A percentile compares a stretch with the other conserved stretches of the same genome.
These are phyloP conservation scores for Pseudachorutes palmiensis DNA, from an alignment of 1,140 invertebrate species.

Conservation along the genomic window DNA sequence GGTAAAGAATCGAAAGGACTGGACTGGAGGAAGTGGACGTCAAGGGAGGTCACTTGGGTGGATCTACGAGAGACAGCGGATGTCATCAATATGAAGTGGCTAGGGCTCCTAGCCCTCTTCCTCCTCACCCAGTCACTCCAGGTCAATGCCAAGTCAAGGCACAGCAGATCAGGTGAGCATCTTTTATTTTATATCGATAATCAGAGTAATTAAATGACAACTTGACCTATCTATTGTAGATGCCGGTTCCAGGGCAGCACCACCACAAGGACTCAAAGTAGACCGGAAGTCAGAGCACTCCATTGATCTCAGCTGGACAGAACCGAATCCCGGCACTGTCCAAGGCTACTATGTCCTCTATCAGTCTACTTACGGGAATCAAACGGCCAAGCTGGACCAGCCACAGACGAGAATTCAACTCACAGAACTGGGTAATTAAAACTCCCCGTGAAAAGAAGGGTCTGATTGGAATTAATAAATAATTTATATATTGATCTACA, in stretches of 20 bases:
- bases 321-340: neutral
- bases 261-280: neutral
- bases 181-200: neutral
- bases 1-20: too few relatives aligned
- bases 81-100: neutral
- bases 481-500: neutral
- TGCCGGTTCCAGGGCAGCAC: neutral
- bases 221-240: neutral
- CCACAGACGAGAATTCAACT: neutral
- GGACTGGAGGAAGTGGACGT: too few relatives aligned
- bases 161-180: constrained; percentile 1
- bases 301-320: constrained; percentile 8
- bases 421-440: neutral
- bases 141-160: constrained; percentile 3
- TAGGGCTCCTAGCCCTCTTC: constrained; percentile 5
- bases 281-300: neutral
- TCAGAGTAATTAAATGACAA: neutral
- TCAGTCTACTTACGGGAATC: neutral
- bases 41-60: neutral
- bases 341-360: neutral
- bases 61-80: neutral
- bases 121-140: neutral
- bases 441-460: neutral
- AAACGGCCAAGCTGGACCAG: neutral
- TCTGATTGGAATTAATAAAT: neutral